Evolutionary conservation across 1,140 invertebrate species (phyloP).

Genomic region (Drosophila obscura): DNA sequence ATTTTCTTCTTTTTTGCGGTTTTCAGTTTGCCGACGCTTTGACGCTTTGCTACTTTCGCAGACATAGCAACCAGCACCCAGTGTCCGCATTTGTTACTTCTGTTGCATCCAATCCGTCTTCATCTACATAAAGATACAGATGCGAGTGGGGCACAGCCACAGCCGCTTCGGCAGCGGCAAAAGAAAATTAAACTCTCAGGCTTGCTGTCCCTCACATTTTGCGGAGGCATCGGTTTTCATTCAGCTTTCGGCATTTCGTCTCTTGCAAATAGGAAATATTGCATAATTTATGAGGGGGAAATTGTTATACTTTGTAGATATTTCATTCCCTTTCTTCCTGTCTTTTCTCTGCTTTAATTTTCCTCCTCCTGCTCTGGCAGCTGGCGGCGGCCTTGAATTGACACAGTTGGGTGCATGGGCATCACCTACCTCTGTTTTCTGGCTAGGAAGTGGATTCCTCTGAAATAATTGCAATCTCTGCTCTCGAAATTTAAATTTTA

Average conservation of each 20-base stretch:
- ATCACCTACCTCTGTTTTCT: too few relatives aligned
- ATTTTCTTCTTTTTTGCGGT: slow-evolving; percentile 67
- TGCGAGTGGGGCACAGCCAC: slow-evolving; percentile 47
- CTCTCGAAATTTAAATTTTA: too few relatives aligned
- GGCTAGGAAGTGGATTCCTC: too few relatives aligned
- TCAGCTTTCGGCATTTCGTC: slow-evolving; percentile 8
- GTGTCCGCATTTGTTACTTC: slow-evolving; percentile 69
- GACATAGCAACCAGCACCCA: slow-evolving; percentile 16
- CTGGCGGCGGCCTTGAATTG: slow-evolving; percentile 27
- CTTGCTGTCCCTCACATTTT: slow-evolving; percentile 18
- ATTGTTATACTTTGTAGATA: slow-evolving; percentile 61
- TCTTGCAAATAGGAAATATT: slow-evolving; percentile 71
- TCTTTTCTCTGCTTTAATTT: slow-evolving; percentile 13
- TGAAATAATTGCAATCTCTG: too few relatives aligned
- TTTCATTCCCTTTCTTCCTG: slow-evolving; percentile 4
- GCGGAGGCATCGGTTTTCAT: background rate
- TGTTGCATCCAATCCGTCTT: slow-evolving; percentile 13
- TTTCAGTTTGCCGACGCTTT: slow-evolving; percentile 27
- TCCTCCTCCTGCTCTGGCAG: background rate
- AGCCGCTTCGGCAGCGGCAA: slow-evolving; percentile 19
- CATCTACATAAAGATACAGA: slow-evolving; percentile 22
- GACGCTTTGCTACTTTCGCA: slow-evolving; percentile 63
- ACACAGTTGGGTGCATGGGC: background rate
- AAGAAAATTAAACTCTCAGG: slow-evolving; percentile 33
- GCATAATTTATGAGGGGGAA: slow-evolving; percentile 78